A percentile compares a stretch with the other conserved stretches of the same genome.
Evolutionary conservation across 2,797 vertebrate genomes (phyloP).

Genomic region (Sebastes nivosus): DNA sequence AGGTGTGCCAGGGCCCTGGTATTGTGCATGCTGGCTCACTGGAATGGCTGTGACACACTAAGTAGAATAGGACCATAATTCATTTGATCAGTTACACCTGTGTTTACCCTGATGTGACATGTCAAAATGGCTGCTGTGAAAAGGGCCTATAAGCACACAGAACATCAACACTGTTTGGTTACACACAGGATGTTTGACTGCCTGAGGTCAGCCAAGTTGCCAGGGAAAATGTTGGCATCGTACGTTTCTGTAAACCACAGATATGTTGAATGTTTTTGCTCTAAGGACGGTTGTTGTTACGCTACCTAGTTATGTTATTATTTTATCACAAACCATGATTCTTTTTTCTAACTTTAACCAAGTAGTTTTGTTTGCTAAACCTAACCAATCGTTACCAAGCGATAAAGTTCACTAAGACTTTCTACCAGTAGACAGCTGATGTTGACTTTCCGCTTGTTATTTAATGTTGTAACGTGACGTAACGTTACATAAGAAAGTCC

Average conservation of each 20-base stretch:
- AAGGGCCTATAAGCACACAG: neutral
- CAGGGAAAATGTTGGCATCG: neutral
- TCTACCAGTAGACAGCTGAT: too few relatives aligned
- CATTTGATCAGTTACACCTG: neutral
- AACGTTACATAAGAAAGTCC: too few relatives aligned
- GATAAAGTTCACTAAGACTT: too few relatives aligned
- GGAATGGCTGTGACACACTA: too few relatives aligned
- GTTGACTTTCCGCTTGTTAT: neutral
- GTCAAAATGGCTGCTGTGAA: neutral
- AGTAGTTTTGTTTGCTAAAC: too few relatives aligned
- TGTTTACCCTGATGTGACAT: neutral
- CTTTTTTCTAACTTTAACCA: too few relatives aligned
- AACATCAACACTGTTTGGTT: neutral
- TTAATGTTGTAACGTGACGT: neutral
- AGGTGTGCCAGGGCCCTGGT: neutral
- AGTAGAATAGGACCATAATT: too few relatives aligned
- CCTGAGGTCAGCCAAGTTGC: neutral
- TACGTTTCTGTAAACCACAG: neutral
- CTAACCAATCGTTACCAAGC: too few relatives aligned
- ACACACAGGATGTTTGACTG: neutral
- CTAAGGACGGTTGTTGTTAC: too few relatives aligned
- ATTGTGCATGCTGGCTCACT: neutral
- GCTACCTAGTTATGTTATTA: too few relatives aligned
- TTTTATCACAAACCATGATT: too few relatives aligned
- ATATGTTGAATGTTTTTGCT: neutral